Percentiles rank a stretch among this genome's conserved stretches.
Evolutionary conservation across 2,113 vertebrate genomes (phyloP).

Genomic region (Ammospiza caudacuta): DNA sequence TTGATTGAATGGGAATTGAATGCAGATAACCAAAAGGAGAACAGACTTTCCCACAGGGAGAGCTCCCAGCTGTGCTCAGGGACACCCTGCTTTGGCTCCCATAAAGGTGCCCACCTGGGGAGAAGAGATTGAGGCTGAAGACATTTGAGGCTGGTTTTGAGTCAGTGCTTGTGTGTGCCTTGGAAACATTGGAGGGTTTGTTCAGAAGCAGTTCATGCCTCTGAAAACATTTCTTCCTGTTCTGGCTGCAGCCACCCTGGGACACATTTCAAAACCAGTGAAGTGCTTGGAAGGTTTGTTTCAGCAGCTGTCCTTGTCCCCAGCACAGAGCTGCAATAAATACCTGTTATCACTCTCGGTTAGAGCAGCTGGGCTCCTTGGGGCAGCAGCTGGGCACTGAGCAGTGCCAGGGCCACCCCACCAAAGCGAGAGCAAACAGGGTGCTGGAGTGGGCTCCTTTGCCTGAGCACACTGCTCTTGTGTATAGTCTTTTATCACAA

Average conservation of each 20-base stretch:
- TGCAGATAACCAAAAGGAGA: not conserved
- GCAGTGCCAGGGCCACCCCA: not conserved
- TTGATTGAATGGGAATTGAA: not conserved
- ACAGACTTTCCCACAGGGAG: not conserved
- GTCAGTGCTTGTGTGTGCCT: not conserved
- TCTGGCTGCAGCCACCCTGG: not conserved
- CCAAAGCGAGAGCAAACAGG: not conserved
- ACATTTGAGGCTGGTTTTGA: not conserved
- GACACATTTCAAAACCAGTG: not conserved
- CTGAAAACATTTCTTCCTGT: not conserved
- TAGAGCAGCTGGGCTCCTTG: not conserved
- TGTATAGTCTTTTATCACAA: not conserved
- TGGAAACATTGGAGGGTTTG: not conserved
- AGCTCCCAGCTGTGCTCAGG: not conserved
- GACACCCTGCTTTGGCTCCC: not conserved
- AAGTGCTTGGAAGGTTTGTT: conserved; percentile 4
- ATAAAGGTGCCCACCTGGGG: not conserved
- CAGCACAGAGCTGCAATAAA: not conserved
- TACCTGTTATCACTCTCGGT: not conserved
- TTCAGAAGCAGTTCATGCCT: not conserved
- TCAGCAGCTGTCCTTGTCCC: not conserved
- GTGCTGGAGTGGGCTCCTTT: not conserved
- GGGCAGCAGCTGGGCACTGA: not conserved
- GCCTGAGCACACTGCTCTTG: not conserved
- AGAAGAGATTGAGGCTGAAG: not conserved